Evolutionary conservation across 2,113 vertebrate species (phyloP).

Genomic region (Redunca redunca): DNA sequence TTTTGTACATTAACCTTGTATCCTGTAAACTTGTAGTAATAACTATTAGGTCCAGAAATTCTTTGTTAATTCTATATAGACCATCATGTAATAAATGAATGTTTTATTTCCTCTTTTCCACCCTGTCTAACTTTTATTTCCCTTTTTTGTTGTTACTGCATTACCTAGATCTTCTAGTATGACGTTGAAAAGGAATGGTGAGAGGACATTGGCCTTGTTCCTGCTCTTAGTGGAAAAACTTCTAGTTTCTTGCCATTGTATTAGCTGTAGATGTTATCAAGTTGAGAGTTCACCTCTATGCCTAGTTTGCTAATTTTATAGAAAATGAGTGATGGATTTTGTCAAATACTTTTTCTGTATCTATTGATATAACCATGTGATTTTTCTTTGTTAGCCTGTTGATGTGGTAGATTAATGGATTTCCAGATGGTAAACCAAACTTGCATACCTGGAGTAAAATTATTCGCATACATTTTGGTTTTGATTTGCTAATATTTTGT

Average conservation of each 20-base stretch:
- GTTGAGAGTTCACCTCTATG: neutral
- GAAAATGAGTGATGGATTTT: neutral
- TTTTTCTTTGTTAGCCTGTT: neutral
- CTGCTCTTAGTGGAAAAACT: neutral
- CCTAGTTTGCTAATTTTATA: neutral
- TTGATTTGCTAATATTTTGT: neutral
- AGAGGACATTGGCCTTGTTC: neutral
- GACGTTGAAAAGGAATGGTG: neutral
- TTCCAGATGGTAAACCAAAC: neutral
- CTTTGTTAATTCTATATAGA: neutral
- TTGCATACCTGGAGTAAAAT: neutral
- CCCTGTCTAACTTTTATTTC: neutral
- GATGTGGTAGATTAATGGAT: neutral
- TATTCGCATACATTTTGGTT: neutral
- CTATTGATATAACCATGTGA: neutral
- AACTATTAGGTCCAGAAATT: neutral
- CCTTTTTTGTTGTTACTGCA: neutral
- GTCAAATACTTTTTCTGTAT: neutral
- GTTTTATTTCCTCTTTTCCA: neutral
- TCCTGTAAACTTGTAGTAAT: neutral
- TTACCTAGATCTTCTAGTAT: neutral
- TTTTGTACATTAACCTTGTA: neutral
- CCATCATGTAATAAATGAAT: neutral
- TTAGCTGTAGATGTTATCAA: neutral
- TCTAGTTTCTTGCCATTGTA: neutral